A percentile compares a stretch with the other conserved stretches of the same genome.
Evolutionary conservation across 1,140 invertebrate genomes (phyloP).

Genomic region (Geopemphigus sp.): DNA sequence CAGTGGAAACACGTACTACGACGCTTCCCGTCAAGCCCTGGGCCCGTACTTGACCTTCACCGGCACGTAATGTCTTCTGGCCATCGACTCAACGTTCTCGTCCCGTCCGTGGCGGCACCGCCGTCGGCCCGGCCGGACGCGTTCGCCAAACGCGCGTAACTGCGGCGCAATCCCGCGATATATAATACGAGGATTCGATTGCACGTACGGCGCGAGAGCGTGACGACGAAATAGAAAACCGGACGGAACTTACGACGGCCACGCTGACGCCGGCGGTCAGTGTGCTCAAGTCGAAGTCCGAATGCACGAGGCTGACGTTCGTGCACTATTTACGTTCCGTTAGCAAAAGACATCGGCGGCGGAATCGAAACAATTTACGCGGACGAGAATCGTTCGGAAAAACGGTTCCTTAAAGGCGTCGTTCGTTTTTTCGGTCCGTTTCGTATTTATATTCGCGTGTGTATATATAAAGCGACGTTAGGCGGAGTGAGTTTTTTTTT

Average conservation of each 20-base stretch:
- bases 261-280: constrained; percentile 14
- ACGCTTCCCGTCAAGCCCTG: neutral
- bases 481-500: no score
- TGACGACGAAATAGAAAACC: no score
- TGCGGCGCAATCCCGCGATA: no score
- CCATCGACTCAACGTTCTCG: neutral
- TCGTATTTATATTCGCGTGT: no score
- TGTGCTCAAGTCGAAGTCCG: neutral
- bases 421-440: no score
- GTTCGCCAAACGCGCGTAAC: neutral
- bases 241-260: neutral
- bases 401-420: no score
- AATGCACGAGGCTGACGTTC: neutral
- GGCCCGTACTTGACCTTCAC: constrained; percentile 4
- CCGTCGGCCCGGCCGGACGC: neutral
- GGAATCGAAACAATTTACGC: no score
- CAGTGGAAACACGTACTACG: neutral
- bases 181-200: no score
- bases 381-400: no score
- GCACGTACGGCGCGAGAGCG: no score
- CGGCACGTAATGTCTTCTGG: neutral
- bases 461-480: no score
- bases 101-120: neutral
- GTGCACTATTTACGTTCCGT: neutral
- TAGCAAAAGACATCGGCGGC: neutral